phyloP scores from a whole-genome alignment of 2,797 vertebrate species.

The Mallotus villosus region DNA sequence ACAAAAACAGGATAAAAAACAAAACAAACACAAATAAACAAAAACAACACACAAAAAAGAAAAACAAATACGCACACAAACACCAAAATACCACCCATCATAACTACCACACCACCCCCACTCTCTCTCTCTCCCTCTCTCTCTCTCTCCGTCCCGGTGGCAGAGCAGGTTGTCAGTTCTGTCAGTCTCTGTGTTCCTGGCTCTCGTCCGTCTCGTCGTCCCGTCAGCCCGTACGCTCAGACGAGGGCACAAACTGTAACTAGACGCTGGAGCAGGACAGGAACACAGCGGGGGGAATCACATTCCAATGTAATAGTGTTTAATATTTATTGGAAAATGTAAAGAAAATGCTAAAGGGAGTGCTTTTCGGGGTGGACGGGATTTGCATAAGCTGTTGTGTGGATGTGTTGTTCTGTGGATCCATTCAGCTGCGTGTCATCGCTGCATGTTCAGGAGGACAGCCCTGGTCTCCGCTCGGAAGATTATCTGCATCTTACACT shows the following conservation, averaged over 20 bases:
- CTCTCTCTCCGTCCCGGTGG: slow-evolving; percentile 47
- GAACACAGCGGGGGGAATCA: slow-evolving; percentile 62
- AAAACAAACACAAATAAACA: no score
- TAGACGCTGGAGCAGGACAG: slow-evolving; percentile 73
- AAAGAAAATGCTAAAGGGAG: slow-evolving; percentile 76
- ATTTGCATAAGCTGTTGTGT: slow-evolving; percentile 80
- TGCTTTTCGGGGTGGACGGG: slow-evolving; percentile 67
- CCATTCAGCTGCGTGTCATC: slow-evolving; percentile 9
- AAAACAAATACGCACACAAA: no score
- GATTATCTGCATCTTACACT: slow-evolving; percentile 31
- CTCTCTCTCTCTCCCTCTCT: background rate
- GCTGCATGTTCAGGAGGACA: slow-evolving; percentile 48
- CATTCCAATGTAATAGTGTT: slow-evolving; percentile 82
- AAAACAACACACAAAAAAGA: no score
- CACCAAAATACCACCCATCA: no score
- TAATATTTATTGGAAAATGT: slow-evolving; percentile 85
- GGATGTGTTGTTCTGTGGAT: slow-evolving; percentile 53
- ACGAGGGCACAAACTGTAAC: slow-evolving; percentile 59
- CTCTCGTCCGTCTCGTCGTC: slow-evolving; percentile 72
- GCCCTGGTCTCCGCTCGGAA: slow-evolving; percentile 29
- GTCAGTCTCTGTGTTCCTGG: slow-evolving; percentile 35
- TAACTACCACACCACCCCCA: no score
- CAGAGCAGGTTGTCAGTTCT: slow-evolving; percentile 32
- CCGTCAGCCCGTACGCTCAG: slow-evolving; percentile 64
- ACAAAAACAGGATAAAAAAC: no score